Base-by-base conservation (phyloP, 2,797 vertebrate genomes). In the Chromis chromis region DNA sequence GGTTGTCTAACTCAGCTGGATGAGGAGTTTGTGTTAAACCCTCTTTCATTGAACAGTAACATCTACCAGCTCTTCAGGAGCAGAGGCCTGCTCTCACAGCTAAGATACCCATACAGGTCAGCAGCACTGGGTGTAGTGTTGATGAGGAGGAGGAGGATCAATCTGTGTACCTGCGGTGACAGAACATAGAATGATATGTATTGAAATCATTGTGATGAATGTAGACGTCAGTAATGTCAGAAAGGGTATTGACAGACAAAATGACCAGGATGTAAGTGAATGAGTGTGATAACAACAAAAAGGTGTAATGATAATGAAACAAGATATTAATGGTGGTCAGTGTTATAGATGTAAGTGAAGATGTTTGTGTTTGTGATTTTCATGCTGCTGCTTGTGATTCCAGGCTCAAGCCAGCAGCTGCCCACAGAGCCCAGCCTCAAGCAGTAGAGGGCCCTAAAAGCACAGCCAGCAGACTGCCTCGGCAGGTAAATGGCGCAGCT, bases 91-190 rank as follows among this genome's bases (percentile, higher is more conserved):
- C 65, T 77, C 13, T 79, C 89, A 19, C 81, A 86, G 66, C 76
- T 79, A 0, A 78, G 79, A 21, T 91, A 89, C 74, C 88, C 89
- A 0, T 91, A 90, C 86, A 92, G 89, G 92, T 90, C 28, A 25
- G 83, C 48, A 40, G 5, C 39, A 6, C 9, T 2, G 10, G 13
- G 2, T 14, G 33, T n/a, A 31, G 19, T 16, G n/a, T 17, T 5
- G 24, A 27, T 12, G 54, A 52, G 1, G 11, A 14, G 24, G 24
- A 3, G 1, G 36, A 8, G 1, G 36, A 4, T 44, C 24, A 28
- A 24, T 42, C 14, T 61, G 19, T 19, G 27, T 6, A 24, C 1
- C 12, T 9, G 1, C 16, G 22, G 4, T 31, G 39, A 21, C 6
- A 40, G 39, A 40, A 31, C 25, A 25, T 25, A 31, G 6, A 31